Evolutionary conservation across 2,113 vertebrate species (phyloP), one percentile per base, ranked within the genome.

Genomic region (Eubucco bourcierii): DNA sequence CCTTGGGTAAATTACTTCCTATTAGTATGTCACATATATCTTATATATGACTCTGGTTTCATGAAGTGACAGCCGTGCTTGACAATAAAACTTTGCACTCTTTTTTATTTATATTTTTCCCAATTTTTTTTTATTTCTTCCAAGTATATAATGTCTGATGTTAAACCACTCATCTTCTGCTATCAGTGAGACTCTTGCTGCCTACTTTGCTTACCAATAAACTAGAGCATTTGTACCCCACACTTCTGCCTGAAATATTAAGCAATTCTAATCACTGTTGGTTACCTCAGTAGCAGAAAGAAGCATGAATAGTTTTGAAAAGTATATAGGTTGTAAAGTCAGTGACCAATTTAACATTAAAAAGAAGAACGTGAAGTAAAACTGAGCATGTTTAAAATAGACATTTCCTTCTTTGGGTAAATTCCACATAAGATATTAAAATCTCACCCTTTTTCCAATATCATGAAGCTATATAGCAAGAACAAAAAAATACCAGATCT

Each of bases 21-120:
- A 98, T 98, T 98, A 98, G 98, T 97, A 95, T 98, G 98, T 98
- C 98, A 98, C 97, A 98, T 98, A 98, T 98, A 98, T 98, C 98
- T 98, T 98, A 98, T 97, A 97, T 98, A 98, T 88, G 95, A 96
- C 97, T 97, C 90, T 82, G 95, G 97, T 97, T 98, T 97, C 97
- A 97, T 95, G 97, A 98, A 97, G 96, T 98, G 97, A 98, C 98
- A 98, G 97, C 96, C 93, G 82, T 31, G 44, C 87, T 97, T 97
- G 97, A 97, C 97, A 98, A 98, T 98, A 98, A 98, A 98, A 98
- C 96, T 98, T 98, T 97, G 97, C 96, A 96, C 96, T 97, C 96
- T 94, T 97, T 97, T 97, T 98, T 97, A 97, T 98, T 98, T 97
- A 97, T 98, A 97, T 98, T 97, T 98, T 96, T 94, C 87, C 70